Evolutionary conservation across 2,113 vertebrate species (phyloP).

Genomic region (Ammospiza nelsoni): DNA sequence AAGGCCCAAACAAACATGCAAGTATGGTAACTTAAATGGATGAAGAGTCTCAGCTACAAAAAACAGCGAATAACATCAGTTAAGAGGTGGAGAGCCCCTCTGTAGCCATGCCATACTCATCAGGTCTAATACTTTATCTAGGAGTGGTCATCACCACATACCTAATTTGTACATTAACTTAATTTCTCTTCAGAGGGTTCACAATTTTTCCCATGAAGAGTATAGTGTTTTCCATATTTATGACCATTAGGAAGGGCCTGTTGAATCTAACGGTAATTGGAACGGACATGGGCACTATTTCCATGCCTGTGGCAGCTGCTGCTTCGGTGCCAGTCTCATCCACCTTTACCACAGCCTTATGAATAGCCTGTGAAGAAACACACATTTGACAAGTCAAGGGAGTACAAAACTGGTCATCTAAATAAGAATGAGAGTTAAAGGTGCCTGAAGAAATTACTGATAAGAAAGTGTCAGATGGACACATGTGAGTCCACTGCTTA

Average conservation of each 20-base stretch:
- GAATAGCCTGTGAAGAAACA: constrained; percentile 79
- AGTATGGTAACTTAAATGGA: not conserved
- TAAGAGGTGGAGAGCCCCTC: not conserved
- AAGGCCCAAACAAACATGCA: constrained; percentile 21
- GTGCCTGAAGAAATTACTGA: not conserved
- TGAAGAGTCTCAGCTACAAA: constrained; percentile 36
- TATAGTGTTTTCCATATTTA: constrained; percentile 43
- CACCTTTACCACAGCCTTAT: constrained; percentile 86
- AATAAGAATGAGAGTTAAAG: not conserved
- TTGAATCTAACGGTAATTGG: constrained; percentile 29
- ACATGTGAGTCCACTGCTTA: not conserved
- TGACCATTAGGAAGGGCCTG: constrained; percentile 77
- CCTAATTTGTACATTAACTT: not conserved
- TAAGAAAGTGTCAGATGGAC: not conserved
- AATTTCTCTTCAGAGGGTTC: constrained; percentile 72
- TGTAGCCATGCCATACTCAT: constrained; percentile 11
- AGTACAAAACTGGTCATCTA: not conserved
- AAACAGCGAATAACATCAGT: not conserved
- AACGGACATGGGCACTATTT: constrained; percentile 85
- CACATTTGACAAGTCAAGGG: not conserved
- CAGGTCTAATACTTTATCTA: constrained; percentile 6
- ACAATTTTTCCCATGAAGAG: constrained; percentile 87
- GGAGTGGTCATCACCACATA: not conserved
- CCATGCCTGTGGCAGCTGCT: constrained; percentile 75
- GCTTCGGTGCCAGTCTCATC: constrained; percentile 89